Conservation (phyloP, 2,113 vertebrate genomes). For the Conger conger region DNA sequence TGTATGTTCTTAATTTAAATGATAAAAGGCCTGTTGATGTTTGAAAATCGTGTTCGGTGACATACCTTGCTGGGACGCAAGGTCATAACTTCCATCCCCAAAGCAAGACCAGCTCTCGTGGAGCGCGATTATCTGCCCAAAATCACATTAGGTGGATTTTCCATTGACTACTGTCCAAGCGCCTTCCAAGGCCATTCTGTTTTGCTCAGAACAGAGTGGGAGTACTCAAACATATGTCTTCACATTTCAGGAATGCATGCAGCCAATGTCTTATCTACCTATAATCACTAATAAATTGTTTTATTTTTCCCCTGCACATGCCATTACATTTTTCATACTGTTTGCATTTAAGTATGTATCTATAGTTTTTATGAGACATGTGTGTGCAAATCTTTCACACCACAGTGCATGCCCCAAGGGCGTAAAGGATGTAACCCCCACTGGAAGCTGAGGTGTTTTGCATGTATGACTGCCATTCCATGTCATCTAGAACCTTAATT, state of each 20-base stretch:
- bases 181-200: background rate
- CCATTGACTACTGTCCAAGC: background rate
- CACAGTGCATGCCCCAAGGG: background rate
- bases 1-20: background rate
- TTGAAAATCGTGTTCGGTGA: background rate
- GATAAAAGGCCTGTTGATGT: background rate
- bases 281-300: background rate
- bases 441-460: too few relatives aligned
- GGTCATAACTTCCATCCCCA: background rate
- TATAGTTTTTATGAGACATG: background rate
- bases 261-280: background rate
- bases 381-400: background rate
- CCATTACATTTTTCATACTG: background rate
- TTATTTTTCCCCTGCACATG: background rate
- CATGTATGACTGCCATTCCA: too few relatives aligned
- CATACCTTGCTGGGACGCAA: background rate
- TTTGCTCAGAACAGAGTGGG: background rate
- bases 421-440: too few relatives aligned
- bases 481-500: too few relatives aligned
- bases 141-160: slow-evolving; percentile 7
- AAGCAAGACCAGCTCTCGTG: background rate
- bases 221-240: background rate
- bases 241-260: background rate
- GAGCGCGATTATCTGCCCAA: background rate
- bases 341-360: background rate